Evolutionary conservation across 2,113 vertebrate genomes (phyloP).

Genomic region (Maccullochella peelii): DNA sequence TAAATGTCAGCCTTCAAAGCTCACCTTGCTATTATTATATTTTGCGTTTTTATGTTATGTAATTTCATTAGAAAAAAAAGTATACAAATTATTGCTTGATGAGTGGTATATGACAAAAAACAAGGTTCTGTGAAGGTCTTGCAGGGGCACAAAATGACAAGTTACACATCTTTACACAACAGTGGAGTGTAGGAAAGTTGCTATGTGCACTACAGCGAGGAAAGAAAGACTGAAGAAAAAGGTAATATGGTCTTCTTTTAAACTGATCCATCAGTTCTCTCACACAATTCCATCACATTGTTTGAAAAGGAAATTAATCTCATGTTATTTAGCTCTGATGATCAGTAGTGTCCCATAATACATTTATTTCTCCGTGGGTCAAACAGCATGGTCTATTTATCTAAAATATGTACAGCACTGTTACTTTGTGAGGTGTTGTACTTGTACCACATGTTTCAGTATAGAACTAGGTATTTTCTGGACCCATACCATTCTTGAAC

Average conservation of each 20-base stretch:
- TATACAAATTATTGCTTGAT: neutral
- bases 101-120: neutral
- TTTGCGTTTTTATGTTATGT: neutral
- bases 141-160: neutral
- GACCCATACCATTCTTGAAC: neutral
- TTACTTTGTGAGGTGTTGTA: neutral
- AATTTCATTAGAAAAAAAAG: neutral
- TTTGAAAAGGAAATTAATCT: neutral
- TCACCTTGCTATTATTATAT: neutral
- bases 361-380: neutral
- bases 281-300: neutral
- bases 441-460: neutral
- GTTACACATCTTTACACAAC: neutral
- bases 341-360: neutral
- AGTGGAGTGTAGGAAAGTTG: neutral
- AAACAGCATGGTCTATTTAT: neutral
- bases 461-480: neutral
- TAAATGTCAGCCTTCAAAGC: neutral
- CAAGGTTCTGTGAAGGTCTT: neutral
- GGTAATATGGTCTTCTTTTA: neutral
- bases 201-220: neutral
- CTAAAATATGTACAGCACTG: neutral
- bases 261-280: neutral
- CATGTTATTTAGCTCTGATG: neutral
- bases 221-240: neutral